These are phyloP conservation scores for Iguana delicatissima DNA, from an alignment of 2,797 vertebrate species.

Conservation along the genomic window DNA sequence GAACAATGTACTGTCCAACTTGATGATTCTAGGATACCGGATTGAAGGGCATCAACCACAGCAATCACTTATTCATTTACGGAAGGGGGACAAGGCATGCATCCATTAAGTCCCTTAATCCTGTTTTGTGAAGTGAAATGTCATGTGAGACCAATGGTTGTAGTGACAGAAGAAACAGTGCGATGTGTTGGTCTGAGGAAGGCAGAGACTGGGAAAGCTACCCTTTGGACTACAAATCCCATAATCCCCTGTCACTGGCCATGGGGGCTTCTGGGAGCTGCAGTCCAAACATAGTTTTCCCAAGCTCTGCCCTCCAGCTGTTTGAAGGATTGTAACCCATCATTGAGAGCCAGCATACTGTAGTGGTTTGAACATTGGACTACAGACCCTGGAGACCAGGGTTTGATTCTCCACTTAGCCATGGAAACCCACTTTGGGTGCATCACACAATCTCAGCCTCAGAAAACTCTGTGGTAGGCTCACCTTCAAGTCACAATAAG, in stretches of 20 bases:
- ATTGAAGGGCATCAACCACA: not conserved
- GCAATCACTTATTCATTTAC: not conserved
- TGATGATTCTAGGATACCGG: not conserved
- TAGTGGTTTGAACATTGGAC: no score
- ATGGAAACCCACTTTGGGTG: no score
- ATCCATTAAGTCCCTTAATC: not conserved
- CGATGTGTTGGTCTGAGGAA: no score
- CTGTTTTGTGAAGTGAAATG: not conserved
- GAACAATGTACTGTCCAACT: not conserved
- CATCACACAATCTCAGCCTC: no score
- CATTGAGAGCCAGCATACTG: no score
- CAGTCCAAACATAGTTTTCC: not conserved
- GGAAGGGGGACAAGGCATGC: not conserved
- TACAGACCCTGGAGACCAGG: no score
- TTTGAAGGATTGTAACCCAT: no score
- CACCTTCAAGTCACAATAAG: no score
- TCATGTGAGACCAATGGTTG: not conserved
- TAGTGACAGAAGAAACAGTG: not conserved
- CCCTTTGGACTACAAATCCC: not conserved
- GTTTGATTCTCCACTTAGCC: no score
- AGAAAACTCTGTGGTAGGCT: no score
- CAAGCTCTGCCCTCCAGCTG: no score
- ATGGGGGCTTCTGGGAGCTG: not conserved
- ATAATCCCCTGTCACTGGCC: not conserved
- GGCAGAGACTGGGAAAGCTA: not conserved